A percentile compares a stretch with the other conserved stretches of the same genome.
phyloP scores from a whole-genome alignment of 2,888 invertebrate species.

The Blera fallax region DNA sequence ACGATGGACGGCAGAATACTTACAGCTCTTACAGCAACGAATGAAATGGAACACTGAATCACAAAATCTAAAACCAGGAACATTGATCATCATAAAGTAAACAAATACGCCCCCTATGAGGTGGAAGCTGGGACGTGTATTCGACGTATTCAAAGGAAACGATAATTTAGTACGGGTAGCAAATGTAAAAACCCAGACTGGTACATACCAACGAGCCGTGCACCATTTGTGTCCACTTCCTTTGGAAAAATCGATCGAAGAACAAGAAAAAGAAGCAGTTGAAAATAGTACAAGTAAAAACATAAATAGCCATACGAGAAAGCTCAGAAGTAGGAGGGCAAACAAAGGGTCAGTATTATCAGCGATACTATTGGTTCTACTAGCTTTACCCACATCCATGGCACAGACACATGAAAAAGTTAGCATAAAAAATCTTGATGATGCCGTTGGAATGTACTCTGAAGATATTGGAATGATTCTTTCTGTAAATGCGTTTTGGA shows the following conservation, averaged over 20 bases:
- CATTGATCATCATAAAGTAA: neutral
- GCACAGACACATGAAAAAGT: neutral
- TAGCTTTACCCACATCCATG: too few relatives aligned
- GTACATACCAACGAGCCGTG: neutral
- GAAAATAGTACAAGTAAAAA: too few relatives aligned
- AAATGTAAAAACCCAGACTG: neutral
- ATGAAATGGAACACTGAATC: too few relatives aligned
- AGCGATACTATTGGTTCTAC: neutral
- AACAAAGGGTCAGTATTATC: neutral
- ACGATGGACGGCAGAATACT: neutral
- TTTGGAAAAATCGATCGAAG: neutral
- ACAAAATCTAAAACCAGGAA: neutral
- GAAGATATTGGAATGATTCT: too few relatives aligned
- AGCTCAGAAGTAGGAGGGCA: neutral
- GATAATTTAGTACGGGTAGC: neutral
- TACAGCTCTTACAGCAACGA: too few relatives aligned
- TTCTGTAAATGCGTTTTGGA: too few relatives aligned
- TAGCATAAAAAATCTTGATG: neutral
- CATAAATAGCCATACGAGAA: too few relatives aligned
- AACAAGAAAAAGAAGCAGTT: neutral
- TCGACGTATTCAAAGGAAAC: neutral
- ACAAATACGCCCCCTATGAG: neutral
- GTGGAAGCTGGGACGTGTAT: neutral
- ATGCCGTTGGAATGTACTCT: neutral
- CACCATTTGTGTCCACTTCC: neutral